These are phyloP conservation scores for Cantharis rustica DNA, from an alignment of 2,888 invertebrate species.

Conservation along the genomic window DNA sequence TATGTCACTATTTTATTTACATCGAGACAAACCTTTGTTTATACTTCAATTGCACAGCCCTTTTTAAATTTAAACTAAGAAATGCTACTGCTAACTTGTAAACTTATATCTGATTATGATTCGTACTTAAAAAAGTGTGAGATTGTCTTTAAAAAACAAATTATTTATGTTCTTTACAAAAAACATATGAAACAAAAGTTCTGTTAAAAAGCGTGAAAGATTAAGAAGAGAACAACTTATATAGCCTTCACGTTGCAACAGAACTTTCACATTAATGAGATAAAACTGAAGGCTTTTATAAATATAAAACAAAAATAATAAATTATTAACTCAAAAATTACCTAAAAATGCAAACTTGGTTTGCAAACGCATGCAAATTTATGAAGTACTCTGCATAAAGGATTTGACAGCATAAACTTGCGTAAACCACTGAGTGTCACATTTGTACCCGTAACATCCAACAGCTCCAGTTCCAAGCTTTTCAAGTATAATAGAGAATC, in stretches of 20 bases:
- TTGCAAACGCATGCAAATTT: slow-evolving; percentile 46
- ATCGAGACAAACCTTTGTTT: neutral
- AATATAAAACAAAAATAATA: neutral
- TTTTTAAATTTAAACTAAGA: neutral
- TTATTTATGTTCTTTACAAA: no score
- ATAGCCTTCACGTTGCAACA: neutral
- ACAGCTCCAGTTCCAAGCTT: slow-evolving; percentile 46
- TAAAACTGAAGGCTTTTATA: neutral
- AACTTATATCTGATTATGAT: neutral
- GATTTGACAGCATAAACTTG: slow-evolving; percentile 63
- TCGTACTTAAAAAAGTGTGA: neutral
- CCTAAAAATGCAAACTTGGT: slow-evolving; percentile 39
- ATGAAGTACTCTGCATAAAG: slow-evolving; percentile 62
- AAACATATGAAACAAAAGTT: neutral
- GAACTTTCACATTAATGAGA: neutral
- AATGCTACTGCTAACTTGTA: neutral
- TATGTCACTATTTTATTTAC: neutral
- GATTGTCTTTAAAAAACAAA: neutral
- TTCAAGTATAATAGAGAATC: slow-evolving; percentile 38
- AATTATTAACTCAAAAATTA: neutral
- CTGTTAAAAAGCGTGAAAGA: neutral
- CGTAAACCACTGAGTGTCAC: slow-evolving; percentile 66
- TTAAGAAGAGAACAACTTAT: neutral
- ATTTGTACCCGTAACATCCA: slow-evolving; percentile 71
- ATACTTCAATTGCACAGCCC: neutral